Base-by-base conservation (phyloP, 2,888 invertebrate species). In the Theristus sp. region DNA sequence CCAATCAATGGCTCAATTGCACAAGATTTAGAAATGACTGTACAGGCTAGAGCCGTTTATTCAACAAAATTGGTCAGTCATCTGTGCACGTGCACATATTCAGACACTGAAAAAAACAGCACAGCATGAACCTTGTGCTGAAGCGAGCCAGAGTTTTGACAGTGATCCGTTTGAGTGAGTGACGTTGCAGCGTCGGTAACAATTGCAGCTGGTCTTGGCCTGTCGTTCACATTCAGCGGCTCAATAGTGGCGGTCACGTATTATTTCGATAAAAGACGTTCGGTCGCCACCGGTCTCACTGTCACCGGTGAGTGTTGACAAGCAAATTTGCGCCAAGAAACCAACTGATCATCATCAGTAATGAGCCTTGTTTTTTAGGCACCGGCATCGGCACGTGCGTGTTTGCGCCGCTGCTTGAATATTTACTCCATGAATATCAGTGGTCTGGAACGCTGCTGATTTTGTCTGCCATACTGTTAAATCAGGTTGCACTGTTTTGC, bases 201-300 rank as follows among this genome's bases (percentile, higher is more conserved):
- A 38, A 13, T 49, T n/a, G 27, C 10, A 28, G 83, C 87, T 47
- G 88, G 88, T 1, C 85, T 87, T 68, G 89, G 88, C 22, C 78
- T 89, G 64, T 86, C 87, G 67, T 78, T 88, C 62, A 87, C 87
- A 73, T 89, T 87, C 75, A 87, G 88, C 58, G 72, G 87, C n/a
- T 87, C 88, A 0, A 87, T 89, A 6, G 88, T 89, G 1, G 86
- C 87, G 66, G 88, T 89, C 31, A 87, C 88, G 1, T 88, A 87
- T 73, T 89, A 88, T 74, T 89, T 89, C 73, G 87, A 88, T 70
- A 84, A 84, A 74, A 83, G 81, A 70, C 80, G 87, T 62, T 86
- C 87, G 0, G 81, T 88, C 64, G 89, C 89, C 6, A 89, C 88
- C 20, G 87, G 88, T 0, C 28, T 54, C 26, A 54, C 54, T 6